Conservation (phyloP, 2,888 invertebrate species). For the Ischnura elegans region DNA sequence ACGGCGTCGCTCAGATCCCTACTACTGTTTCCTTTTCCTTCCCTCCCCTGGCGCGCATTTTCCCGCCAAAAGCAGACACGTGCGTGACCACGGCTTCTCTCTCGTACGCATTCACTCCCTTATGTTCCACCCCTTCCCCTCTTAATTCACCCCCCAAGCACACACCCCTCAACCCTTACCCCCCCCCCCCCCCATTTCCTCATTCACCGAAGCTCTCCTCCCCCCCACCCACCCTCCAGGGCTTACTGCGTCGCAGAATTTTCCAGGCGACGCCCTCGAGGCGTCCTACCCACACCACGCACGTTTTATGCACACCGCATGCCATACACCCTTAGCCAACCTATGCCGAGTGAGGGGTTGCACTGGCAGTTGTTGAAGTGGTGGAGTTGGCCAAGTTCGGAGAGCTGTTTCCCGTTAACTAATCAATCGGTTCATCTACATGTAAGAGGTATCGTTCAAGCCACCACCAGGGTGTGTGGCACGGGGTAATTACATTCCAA, state of each 20-base stretch:
- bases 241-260: constrained; percentile 21
- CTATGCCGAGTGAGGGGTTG: too few species aligned
- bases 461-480: too few species aligned
- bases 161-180: too few species aligned
- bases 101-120: neutral
- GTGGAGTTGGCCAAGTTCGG: too few species aligned
- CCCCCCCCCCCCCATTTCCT: neutral
- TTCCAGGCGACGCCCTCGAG: neutral
- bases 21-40: neutral
- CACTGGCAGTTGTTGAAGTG: too few species aligned
- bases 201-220: too few species aligned
- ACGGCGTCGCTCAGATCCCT: neutral
- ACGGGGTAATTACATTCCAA: too few species aligned
- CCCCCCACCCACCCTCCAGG: neutral
- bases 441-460: too few species aligned
- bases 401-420: too few species aligned
- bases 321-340: neutral
- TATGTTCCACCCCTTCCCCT: neutral
- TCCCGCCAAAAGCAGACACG: constrained; percentile 2
- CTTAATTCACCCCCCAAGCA: too few species aligned
- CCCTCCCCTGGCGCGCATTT: neutral
- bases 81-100: neutral
- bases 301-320: neutral
- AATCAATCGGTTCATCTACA: too few species aligned
- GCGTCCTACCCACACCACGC: constrained; percentile 13